Evolutionary conservation across 2,113 vertebrate genomes (phyloP).

Genomic region (Numenius arquata): DNA sequence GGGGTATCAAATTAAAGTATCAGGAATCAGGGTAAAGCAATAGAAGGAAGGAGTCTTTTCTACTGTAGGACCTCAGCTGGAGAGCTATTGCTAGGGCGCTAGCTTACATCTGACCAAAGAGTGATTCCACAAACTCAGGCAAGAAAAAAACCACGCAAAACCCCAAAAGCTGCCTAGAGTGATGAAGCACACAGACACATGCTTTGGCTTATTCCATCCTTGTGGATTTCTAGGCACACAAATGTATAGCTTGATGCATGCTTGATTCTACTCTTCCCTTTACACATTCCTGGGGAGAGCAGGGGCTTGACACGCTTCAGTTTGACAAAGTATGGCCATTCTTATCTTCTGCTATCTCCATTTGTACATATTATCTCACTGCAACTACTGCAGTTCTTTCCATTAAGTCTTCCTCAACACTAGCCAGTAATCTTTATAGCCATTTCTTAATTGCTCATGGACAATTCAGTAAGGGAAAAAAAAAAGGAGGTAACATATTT

Average conservation of each 20-base stretch:
- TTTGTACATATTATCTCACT: not conserved
- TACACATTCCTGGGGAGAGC: not conserved
- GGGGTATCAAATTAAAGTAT: not conserved
- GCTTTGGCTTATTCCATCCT: not conserved
- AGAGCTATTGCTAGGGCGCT: not conserved
- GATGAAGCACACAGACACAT: not conserved
- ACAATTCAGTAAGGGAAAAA: not conserved
- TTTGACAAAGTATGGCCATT: not conserved
- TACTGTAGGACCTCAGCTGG: not conserved
- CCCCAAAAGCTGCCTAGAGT: not conserved
- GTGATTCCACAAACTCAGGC: not conserved
- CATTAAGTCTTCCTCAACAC: not conserved
- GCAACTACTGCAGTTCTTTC: not conserved
- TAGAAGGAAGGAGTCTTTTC: not conserved
- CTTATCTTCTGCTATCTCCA: not conserved
- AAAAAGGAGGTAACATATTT: not conserved
- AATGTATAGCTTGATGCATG: not conserved
- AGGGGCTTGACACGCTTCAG: not conserved
- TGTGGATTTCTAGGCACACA: not conserved
- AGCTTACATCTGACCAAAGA: not conserved
- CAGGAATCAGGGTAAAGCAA: not conserved
- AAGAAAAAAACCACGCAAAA: not conserved
- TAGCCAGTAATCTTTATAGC: not conserved
- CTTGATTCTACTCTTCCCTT: not conserved
- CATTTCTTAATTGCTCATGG: not conserved